Base-by-base conservation (phyloP, 2,797 vertebrate genomes). In the Coendou prehensilis region DNA sequence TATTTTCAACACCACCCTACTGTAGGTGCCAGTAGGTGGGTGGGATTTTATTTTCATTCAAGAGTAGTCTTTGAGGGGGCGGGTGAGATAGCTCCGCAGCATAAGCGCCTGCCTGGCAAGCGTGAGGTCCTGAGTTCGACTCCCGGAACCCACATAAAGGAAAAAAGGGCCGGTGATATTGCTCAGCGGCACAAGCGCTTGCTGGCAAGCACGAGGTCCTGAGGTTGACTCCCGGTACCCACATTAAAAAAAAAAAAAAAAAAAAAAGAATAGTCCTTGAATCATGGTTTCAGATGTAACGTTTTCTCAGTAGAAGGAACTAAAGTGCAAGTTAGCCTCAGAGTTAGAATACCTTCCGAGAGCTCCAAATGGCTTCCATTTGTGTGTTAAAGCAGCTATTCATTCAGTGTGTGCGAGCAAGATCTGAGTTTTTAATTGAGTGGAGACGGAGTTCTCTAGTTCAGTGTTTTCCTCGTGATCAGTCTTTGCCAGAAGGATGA, bases 1-100 rank as follows among this genome's bases (percentile, higher is more conserved):
- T 91, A 47, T 82, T 93, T 92, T 93, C 59, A 61, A 79, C 56
- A 33, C 10, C 11, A 52, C 41, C 2, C 17, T 59, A 33, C 71
- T 92, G 5, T 28, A 47, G 22, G 13, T 87, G 47, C 47, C 45
- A 41, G 0, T 57, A 37, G 69, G 11, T 76, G 9, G 54, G 30
- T 81, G 56, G n/a, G 64, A 33, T 89, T 89, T 52, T 85, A 23
- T 45, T 96, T 89, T 93, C 64, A 80, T 54, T 82, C 30, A 91
- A 79, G 67, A 67, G n/a, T 84, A 61, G 37, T 45, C 52, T 2
- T 78, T 61, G 23, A 83, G 37, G 37, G 37, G 37, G 37, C 37
- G 37, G 37, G 37, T 41, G 37, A 41, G 37, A 41, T 41, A 41
- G 37, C 37, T 41, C 37, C 37, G 2, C 37, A 41, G 37, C 37